Evolutionary conservation across 2,888 invertebrate genomes (phyloP).

Genomic region (Carcina quercana): DNA sequence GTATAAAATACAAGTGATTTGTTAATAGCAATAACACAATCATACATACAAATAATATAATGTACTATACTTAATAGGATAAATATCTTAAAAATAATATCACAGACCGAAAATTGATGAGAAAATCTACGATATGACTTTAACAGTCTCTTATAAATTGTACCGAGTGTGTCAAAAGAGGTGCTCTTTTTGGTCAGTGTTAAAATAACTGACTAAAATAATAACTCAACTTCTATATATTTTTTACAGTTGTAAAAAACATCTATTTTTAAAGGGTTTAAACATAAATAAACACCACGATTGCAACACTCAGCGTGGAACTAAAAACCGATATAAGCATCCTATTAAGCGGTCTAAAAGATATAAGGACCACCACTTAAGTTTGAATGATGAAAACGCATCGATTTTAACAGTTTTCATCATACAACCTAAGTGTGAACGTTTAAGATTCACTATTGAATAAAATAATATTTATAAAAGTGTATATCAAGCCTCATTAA

Average conservation of each 20-base stretch:
- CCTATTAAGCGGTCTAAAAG: constrained; percentile 32
- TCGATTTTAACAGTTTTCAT: constrained; percentile 2
- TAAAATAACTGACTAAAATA: too few species aligned
- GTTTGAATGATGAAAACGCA: neutral
- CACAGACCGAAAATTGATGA: constrained; percentile 56
- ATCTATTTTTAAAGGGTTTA: too few species aligned
- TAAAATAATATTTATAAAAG: constrained; percentile 12
- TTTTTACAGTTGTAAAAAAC: too few species aligned
- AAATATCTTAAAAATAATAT: constrained; percentile 56
- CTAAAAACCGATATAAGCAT: constrained; percentile 28
- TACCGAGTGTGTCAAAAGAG: too few species aligned
- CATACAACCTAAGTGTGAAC: constrained; percentile 16
- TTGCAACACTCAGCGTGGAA: too few species aligned
- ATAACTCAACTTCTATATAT: too few species aligned
- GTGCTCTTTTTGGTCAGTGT: too few species aligned
- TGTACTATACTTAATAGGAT: constrained; percentile 28
- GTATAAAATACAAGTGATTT: constrained; percentile 2
- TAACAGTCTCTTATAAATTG: constrained; percentile 47
- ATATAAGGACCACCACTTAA: constrained; percentile 27
- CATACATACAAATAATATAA: constrained; percentile 23
- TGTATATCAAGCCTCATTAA: constrained; percentile 14
- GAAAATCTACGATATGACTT: constrained; percentile 37
- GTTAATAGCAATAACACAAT: constrained; percentile 17
- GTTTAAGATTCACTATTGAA: constrained; percentile 29
- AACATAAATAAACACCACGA: too few species aligned